Percentiles rank a stretch among this genome's conserved stretches.
Evolutionary conservation across 2,888 invertebrate species (phyloP).

Genomic region (Phasia obesa): DNA sequence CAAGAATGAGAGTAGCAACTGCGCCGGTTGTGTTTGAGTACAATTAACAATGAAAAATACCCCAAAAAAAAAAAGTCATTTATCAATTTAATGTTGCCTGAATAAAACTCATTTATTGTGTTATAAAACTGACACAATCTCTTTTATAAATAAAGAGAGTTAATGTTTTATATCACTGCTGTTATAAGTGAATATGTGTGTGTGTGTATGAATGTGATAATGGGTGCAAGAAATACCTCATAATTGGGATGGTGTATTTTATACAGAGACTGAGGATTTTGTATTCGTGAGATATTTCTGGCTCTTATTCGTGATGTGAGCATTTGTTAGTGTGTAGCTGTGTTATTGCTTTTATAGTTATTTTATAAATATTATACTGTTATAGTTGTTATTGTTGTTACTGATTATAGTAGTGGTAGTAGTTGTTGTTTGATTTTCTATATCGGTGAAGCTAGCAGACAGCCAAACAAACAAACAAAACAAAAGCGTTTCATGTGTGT

Average conservation of each 20-base stretch:
- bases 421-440: slow-evolving; percentile 46
- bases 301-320: slow-evolving; percentile 16
- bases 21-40: slow-evolving; percentile 23
- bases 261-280: neutral
- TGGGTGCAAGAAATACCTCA: slow-evolving; percentile 51
- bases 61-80: slow-evolving; percentile 51
- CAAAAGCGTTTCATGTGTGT: slow-evolving; percentile 49
- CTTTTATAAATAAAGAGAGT: slow-evolving; percentile 60
- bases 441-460: slow-evolving; percentile 41
- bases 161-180: slow-evolving; percentile 38
- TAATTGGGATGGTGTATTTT: slow-evolving; percentile 17
- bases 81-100: slow-evolving; percentile 63
- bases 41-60: slow-evolving; percentile 2
- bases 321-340: slow-evolving; percentile 13
- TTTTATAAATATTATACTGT: slow-evolving; percentile 54
- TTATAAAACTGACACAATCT: slow-evolving; percentile 43
- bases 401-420: slow-evolving; percentile 35
- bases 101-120: slow-evolving; percentile 61
- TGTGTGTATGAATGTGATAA: slow-evolving; percentile 10
- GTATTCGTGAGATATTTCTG: slow-evolving; percentile 36
- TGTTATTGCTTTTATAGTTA: slow-evolving; percentile 59
- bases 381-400: slow-evolving; percentile 50
- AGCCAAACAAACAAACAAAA: slow-evolving; percentile 48
- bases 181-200: neutral
- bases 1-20: neutral